These are phyloP conservation scores for Dipodomys ordii DNA, from an alignment of 2,113 vertebrate species.

Conservation along the genomic window DNA sequence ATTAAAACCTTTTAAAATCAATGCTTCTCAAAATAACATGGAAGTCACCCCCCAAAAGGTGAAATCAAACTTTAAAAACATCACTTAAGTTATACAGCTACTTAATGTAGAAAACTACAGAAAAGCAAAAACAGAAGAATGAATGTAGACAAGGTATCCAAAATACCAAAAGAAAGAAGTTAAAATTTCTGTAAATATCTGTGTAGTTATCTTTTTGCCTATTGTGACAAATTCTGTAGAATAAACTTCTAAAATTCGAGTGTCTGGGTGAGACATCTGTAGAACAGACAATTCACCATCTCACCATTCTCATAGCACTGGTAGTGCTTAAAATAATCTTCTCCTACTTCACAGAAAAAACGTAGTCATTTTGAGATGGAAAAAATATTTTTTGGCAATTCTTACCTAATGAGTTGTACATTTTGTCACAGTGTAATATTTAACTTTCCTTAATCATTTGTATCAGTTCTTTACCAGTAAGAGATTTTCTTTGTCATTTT, in stretches of 20 bases:
- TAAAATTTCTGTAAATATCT: neutral
- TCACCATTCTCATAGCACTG: neutral
- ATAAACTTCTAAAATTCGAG: neutral
- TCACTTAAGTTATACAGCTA: neutral
- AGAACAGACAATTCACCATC: neutral
- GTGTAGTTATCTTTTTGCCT: neutral
- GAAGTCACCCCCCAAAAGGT: neutral
- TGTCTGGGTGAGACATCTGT: neutral
- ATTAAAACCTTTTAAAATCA: neutral
- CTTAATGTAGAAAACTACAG: neutral
- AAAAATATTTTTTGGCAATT: conserved; percentile 1
- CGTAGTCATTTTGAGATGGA: neutral
- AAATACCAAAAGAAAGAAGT: neutral
- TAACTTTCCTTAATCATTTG: neutral
- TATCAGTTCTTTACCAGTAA: neutral
- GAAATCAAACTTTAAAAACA: neutral
- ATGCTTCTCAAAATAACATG: neutral
- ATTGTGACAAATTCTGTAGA: neutral
- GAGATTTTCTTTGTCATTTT: neutral
- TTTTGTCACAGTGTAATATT: conserved; percentile 8
- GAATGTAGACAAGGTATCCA: neutral
- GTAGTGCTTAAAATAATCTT: neutral
- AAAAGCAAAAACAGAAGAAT: conserved; percentile 13
- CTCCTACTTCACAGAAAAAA: neutral
- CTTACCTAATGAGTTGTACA: conserved; percentile 10